These are phyloP conservation scores for Laupala kohalensis DNA, from an alignment of 1,140 invertebrate genomes.

Conservation along the genomic window DNA sequence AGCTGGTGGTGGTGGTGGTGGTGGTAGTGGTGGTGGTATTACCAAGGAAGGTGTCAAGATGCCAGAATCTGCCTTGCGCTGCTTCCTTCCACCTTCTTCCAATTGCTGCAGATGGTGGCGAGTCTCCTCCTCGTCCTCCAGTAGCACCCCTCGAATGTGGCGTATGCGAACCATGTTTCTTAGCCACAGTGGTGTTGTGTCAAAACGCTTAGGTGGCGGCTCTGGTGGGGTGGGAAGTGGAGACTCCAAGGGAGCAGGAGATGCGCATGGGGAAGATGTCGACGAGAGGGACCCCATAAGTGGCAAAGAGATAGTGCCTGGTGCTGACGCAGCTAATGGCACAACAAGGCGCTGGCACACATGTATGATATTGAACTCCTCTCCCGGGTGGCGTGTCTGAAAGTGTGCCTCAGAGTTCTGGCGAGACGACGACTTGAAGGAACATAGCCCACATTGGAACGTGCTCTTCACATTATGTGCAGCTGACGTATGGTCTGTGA, in stretches of 20 bases:
- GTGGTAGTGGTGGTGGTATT: too few species aligned
- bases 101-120: conserved; percentile 3
- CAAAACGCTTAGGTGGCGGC: conserved; percentile 23
- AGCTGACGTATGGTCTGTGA: conserved; percentile 38
- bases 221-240: conserved; percentile 3
- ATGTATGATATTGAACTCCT: background rate
- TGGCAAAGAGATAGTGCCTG: too few species aligned
- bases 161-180: conserved; percentile 36
- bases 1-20: too few species aligned
- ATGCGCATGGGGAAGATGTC: background rate
- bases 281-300: too few species aligned
- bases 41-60: too few species aligned
- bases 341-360: background rate
- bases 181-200: conserved; percentile 45
- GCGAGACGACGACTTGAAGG: conserved; percentile 38
- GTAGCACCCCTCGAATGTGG: conserved; percentile 43
- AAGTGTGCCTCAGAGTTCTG: conserved; percentile 44
- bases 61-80: too few species aligned
- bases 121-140: conserved; percentile 29
- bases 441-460: conserved; percentile 50
- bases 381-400: conserved; percentile 30
- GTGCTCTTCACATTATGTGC: conserved; percentile 47
- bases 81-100: conserved; percentile 8
- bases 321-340: too few species aligned
- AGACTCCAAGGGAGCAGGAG: background rate